Conservation (phyloP, 2,113 vertebrate genomes). For the Hyaena hyaena region DNA sequence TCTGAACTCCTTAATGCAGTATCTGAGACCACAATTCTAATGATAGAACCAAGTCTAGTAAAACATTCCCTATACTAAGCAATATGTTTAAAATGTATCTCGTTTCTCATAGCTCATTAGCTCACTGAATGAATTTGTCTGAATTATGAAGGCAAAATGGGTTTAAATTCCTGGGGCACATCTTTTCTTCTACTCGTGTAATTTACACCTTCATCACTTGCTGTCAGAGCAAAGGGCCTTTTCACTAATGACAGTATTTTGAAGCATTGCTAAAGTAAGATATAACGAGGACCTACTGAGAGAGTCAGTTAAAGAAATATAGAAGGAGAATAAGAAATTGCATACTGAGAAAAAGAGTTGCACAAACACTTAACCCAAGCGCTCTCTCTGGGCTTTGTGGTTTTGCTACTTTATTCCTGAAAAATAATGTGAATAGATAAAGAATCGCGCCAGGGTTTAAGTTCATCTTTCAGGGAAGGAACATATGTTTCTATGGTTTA, state of each 20-base stretch:
- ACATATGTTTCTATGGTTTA: constrained; percentile 40
- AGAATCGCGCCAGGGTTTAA: constrained; percentile 37
- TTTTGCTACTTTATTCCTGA: constrained; percentile 46
- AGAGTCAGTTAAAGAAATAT: constrained; percentile 29
- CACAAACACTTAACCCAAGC: constrained; percentile 50
- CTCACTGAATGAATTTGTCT: constrained; percentile 12
- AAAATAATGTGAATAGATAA: constrained; percentile 50
- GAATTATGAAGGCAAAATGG: constrained; percentile 48
- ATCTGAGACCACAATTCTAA: background rate
- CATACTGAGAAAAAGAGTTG: constrained; percentile 46
- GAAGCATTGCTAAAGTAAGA: constrained; percentile 2
- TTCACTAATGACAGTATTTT: constrained; percentile 45
- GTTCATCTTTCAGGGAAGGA: constrained; percentile 30
- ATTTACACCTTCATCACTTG: constrained; percentile 57
- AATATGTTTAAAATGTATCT: constrained; percentile 22
- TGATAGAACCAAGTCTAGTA: background rate
- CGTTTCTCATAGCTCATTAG: constrained; percentile 49
- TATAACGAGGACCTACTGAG: constrained; percentile 28
- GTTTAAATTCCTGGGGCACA: constrained; percentile 10
- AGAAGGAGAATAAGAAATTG: constrained; percentile 13
- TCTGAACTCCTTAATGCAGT: background rate
- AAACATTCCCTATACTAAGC: background rate
- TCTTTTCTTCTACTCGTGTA: constrained; percentile 31
- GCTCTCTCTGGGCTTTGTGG: background rate
- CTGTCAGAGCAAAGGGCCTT: constrained; percentile 30